Evolutionary conservation across 2,113 vertebrate genomes (phyloP), one percentile per base, ranked within the genome.

Genomic region (Nesogale talazaci): DNA sequence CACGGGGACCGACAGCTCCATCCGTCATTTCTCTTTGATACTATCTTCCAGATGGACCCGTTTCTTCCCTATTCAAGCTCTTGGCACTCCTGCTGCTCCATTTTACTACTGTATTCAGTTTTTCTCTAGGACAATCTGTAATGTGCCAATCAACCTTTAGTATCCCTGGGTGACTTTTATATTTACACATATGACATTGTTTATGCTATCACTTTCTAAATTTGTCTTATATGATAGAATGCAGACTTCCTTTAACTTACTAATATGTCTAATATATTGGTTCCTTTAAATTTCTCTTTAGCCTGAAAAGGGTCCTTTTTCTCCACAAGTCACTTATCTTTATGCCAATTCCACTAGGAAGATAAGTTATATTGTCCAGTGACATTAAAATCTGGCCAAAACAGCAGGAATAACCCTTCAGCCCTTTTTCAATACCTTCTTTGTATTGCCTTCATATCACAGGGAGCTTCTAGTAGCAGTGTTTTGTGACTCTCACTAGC

Each of bases 41-140:
- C 31, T 89, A 3, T n/a, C 86, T 78, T 83, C 75, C 85, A 94
- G 36, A 90, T 78, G n/a, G 89, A 56, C 25, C 70, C 67, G 15
- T 42, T 95, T 95, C 20, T 75, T 84, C 94, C 72, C 82, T 82
- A 75, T 88, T 95, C 52, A 94, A 93, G 46, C 42, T 83, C 29
- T 91, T 52, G 31, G 89, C 19, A 36, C 17, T 65, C 67, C 31
- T 94, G 91, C 88, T 94, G 70, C n/a, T 93, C 6, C 2, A 42
- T 38, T 90, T 94, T 88, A 88, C 40, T 87, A 31, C 25, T 77
- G 23, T 38, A 42, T 94, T 96, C 94, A 80, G 6, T 80, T 57
- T 95, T 40, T 95, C 70, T 61, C 19, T 67, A 63, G 20, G n/a
- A 67, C 81, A 95, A 84, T 75, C 59, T 0, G 0, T 67, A 65